Conservation (phyloP, 1,140 invertebrate species). For the Drosophila biarmipes region DNA sequence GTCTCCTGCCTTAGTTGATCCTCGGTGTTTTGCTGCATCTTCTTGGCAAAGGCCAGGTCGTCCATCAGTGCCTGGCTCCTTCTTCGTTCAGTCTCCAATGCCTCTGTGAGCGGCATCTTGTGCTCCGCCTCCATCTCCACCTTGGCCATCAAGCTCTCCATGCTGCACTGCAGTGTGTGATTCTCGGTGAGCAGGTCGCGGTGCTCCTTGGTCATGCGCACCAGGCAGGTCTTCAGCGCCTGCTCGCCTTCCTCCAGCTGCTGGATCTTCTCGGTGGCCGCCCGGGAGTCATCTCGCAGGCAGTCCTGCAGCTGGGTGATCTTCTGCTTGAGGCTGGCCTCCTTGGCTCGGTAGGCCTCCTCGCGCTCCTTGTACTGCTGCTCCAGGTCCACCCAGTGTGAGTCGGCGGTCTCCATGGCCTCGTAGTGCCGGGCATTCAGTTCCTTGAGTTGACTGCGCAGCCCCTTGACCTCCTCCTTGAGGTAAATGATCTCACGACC, state of each 20-base stretch:
- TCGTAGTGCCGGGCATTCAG: slow-evolving; percentile 89
- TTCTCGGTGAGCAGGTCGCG: slow-evolving; percentile 84
- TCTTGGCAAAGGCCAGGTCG: slow-evolving; percentile 73
- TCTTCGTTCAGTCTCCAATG: slow-evolving; percentile 71
- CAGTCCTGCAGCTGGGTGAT: slow-evolving; percentile 78
- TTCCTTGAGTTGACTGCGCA: slow-evolving; percentile 86
- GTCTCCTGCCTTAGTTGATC: slow-evolving; percentile 84
- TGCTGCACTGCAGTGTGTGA: slow-evolving; percentile 84
- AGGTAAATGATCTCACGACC: slow-evolving; percentile 63
- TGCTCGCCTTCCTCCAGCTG: slow-evolving; percentile 86
- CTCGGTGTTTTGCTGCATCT: slow-evolving; percentile 85
- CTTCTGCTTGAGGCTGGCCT: slow-evolving; percentile 74
- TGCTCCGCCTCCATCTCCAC: slow-evolving; percentile 47
- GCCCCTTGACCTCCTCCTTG: slow-evolving; percentile 83
- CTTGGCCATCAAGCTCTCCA: slow-evolving; percentile 80
- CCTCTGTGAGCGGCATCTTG: slow-evolving; percentile 56
- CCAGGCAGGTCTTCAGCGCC: slow-evolving; percentile 84
- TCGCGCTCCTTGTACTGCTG: slow-evolving; percentile 87
- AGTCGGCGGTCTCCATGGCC: slow-evolving; percentile 90
- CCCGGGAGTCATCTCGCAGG: slow-evolving; percentile 73
- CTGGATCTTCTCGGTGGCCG: slow-evolving; percentile 80
- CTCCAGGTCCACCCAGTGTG: slow-evolving; percentile 90
- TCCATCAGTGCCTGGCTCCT: slow-evolving; percentile 64
- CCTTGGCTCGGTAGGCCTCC: slow-evolving; percentile 84
- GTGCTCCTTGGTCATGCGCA: slow-evolving; percentile 85